Base-by-base conservation (phyloP, 2,797 vertebrate species). In the Peromyscus nudipes region DNA sequence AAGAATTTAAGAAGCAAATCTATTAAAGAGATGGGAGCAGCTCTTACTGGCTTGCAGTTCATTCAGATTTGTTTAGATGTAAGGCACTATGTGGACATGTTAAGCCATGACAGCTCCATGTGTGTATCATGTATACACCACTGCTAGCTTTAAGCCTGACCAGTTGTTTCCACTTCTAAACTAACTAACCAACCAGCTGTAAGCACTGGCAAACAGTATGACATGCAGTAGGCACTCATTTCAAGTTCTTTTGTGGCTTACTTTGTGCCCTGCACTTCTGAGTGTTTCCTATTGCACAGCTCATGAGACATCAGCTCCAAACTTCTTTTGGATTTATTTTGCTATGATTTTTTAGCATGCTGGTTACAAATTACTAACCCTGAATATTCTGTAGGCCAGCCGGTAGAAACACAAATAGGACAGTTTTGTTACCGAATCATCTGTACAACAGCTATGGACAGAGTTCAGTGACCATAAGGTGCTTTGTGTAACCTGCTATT, bases 301-400 rank as follows among this genome's bases (percentile, higher is more conserved):
- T 87, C 49, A 93, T 46, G 37, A 96, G 37, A 93, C 64, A 60
- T 27, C 34, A 90, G 80, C 43, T 84, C 7, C 91, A 96, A 93
- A 73, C 49, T 83, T 19, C 67, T 62, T 65, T 29, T 62, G 25
- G 85, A 86, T 16, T 92, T 95, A 85, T 21, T 65, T 52, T 94
- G 65, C 12, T 75, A 86, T n/a, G 83, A 43, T 8, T 65, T 65
- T 25, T 87, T 89, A 76, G 34, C 37, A 92, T 0, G 8, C 17
- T 91, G 21, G 31, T 81, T 92, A 96, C 83, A 92, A 96, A 89
- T 84, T 84, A 85, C 77, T 82, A 81, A 79, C 65, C 34, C 40
- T 95, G 31, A 95, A 69, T 79, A 82, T 40, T 91, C 4, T 69
- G n/a, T 79, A 9, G 87, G 57, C 76, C 52, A 77, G 80, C 34